phyloP scores from a whole-genome alignment of 2,888 invertebrate species.

The Cenopis cana region DNA sequence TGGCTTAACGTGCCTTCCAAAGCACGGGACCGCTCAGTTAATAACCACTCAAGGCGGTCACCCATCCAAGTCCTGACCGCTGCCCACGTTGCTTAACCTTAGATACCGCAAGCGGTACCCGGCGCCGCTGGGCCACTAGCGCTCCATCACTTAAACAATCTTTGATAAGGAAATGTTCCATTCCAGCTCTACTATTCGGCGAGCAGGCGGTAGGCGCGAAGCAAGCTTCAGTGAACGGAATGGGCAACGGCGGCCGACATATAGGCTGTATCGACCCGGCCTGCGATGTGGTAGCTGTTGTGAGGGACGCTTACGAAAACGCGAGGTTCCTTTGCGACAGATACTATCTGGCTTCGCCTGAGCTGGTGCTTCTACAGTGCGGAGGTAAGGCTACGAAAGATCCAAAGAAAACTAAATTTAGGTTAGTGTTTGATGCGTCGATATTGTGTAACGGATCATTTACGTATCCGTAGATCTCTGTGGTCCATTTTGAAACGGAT shows the following conservation, averaged over 20 bases:
- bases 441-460: too few species aligned
- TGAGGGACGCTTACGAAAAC: constrained; percentile 98
- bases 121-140: too few species aligned
- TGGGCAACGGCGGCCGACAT: constrained; percentile 88
- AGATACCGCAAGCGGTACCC: too few species aligned
- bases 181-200: constrained; percentile 92
- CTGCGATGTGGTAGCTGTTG: constrained; percentile 95
- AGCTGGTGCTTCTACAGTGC: constrained; percentile 91
- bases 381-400: constrained; percentile 86
- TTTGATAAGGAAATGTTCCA: neutral
- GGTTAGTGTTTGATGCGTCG: neutral
- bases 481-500: too few species aligned
- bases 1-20: too few species aligned
- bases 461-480: too few species aligned
- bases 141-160: too few species aligned
- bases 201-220: constrained; percentile 77
- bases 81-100: too few species aligned
- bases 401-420: neutral
- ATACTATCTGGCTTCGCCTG: constrained; percentile 97
- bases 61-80: too few species aligned
- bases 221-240: constrained; percentile 72
- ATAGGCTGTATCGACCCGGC: constrained; percentile 99
- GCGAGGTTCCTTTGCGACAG: constrained; percentile 99
- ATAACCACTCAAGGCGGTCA: too few species aligned
- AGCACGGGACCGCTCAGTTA: too few species aligned